Base-by-base conservation (phyloP, 2,113 vertebrate genomes). In the Hiodon alosoides region DNA sequence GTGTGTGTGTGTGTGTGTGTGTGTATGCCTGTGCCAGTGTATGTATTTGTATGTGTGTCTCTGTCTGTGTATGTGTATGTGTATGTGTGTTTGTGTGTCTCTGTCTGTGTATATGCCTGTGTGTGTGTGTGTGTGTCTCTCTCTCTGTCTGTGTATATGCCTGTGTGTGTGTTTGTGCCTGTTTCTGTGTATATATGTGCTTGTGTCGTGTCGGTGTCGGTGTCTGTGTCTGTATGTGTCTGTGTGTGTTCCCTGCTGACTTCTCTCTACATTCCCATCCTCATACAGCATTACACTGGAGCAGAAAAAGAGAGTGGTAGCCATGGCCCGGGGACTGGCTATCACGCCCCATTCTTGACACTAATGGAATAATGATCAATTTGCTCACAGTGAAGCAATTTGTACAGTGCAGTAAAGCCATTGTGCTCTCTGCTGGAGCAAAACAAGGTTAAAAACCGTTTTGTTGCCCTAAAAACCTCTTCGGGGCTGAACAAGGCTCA, bases 321-420 rank as follows among this genome's bases (percentile, higher is more conserved):
- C 5, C 75, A 66, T 73, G 62, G 79, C 81, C 86, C 82, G 81
- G 73, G 67, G 82, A 85, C 79, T 10, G 81, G 78, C 77, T 78
- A 71, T 79, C 80, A 82, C 84, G 79, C 72, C 81, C 85, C 83
- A 84, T 83, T 82, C 81, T 75, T 84, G 87, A 87, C 85, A 83
- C 84, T 88, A 89, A 90, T 89, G 85, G 85, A 65, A 81, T 79
- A 78, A 79, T 87, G 87, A 89, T 89, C 80, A 82, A 90, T 88
- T 83, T 80, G 72, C 70, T 74, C 81, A 76, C 81, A 79, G 79
- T 71, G 80, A 83, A 71, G 75, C 73, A 75, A 81, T 81, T 85
- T 66, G 68, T 82, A 81, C 75, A 79, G 77, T 48, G 68, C 81
- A 73, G 61, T 46, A 55, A 51, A 74, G 76, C 73, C 79, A 80